Evolutionary conservation across 2,113 vertebrate genomes (phyloP), one percentile per base, ranked within the genome.

Genomic region (Vulpes vulpes): DNA sequence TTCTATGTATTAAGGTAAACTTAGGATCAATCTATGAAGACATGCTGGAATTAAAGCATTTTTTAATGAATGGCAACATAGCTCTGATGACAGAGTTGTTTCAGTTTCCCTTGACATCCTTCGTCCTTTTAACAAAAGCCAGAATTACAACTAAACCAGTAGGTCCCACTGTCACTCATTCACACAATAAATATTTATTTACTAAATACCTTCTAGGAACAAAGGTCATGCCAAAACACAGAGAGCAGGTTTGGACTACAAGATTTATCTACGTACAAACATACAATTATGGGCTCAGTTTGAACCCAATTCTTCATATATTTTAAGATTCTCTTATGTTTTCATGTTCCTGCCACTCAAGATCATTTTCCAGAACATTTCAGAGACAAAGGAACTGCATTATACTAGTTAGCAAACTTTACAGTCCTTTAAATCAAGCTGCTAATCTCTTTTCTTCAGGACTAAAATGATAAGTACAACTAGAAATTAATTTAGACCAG

Each of bases 181-280:
- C 19, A 73, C n/a, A 82, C 32, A 95, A 88, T 35, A 94, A 95
- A 64, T 85, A 96, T 69, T 94, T 89, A 96, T 69, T 95, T 95
- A 96, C 27, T 59, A 65, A 95, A 6, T 81, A 93, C 92, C 71
- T 89, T 95, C 71, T 65, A 91, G 88, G 55, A 92, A 94, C 11
- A 90, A 92, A 80, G 69, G 11, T 51, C 38, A 71, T 59, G 49
- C 11, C 22, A 87, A 83, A 85, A 71, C 65, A 96, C 14, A 95
- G 62, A 14, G 5, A 85, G 23, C 2, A 86, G 43, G 51, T 43
- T 86, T 30, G 65, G 53, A 60, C 8, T 80, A 0, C n/a, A 79
- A 93, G 62, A 74, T 32, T 79, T 92, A 93, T 53, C 64, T 59
- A 49, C 59, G 74, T 30, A 95, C 19, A 93, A 16, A 59, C 32